Percentiles rank a stretch among this genome's conserved stretches.
These are phyloP conservation scores for Oscheius sp. DNA, from an alignment of 1,140 invertebrate species.

Conservation along the genomic window DNA sequence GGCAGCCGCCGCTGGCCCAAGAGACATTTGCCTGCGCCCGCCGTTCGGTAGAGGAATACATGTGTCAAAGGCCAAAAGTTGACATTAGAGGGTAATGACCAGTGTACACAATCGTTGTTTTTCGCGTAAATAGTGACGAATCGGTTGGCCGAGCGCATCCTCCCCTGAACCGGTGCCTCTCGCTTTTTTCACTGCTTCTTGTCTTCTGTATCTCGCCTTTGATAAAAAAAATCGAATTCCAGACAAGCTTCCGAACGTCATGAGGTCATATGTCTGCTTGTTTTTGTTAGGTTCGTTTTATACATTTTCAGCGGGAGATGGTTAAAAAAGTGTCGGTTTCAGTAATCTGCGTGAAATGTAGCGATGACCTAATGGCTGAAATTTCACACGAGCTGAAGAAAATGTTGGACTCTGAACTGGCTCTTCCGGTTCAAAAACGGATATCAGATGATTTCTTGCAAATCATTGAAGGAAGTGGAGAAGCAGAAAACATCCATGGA, in stretches of 20 bases:
- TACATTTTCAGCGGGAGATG: no score
- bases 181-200: neutral
- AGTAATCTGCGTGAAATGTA: neutral
- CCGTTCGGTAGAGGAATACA: no score
- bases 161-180: neutral
- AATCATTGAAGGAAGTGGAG: neutral
- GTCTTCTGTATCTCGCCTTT: neutral
- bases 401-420: neutral
- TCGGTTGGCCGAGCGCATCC: no score
- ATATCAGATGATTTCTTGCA: neutral
- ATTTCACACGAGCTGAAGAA: neutral
- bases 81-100: neutral
- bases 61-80: no score
- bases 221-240: neutral
- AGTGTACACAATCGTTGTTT: conserved; percentile 5
- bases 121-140: neutral
- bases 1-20: no score
- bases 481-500: neutral
- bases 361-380: neutral
- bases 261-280: neutral
- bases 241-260: neutral
- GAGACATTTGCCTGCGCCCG: no score
- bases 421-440: neutral
- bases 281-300: neutral
- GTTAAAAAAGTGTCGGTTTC: neutral